Percentiles rank a stretch among this genome's conserved stretches.
Conservation (phyloP, 2,888 invertebrate genomes). For the Pteria penguin region DNA sequence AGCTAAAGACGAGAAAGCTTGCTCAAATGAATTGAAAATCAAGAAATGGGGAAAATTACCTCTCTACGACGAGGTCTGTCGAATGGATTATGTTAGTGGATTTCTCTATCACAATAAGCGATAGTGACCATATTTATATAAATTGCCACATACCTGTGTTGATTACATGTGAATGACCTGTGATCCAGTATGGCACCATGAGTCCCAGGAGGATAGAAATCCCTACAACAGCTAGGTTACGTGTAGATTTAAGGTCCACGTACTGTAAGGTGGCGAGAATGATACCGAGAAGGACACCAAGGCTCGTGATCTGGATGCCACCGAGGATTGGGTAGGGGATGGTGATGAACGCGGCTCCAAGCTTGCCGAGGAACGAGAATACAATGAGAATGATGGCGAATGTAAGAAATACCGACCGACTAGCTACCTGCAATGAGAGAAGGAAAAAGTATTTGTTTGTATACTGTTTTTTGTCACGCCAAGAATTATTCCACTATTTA, state of each 20-base stretch:
- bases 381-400: constrained; percentile 78
- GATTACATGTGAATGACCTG: constrained; percentile 41
- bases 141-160: constrained; percentile 50
- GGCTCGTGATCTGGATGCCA: constrained; percentile 67
- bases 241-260: constrained; percentile 89
- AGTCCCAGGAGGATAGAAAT: constrained; percentile 92
- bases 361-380: constrained; percentile 79
- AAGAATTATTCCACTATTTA: too few species aligned
- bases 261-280: constrained; percentile 67
- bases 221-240: constrained; percentile 91
- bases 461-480: too few species aligned
- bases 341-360: constrained; percentile 80
- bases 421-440: constrained; percentile 78
- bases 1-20: too few species aligned
- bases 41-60: too few species aligned
- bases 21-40: too few species aligned
- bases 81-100: not conserved
- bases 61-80: too few species aligned
- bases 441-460: too few species aligned
- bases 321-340: constrained; percentile 81
- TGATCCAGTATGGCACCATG: constrained; percentile 76
- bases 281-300: constrained; percentile 66
- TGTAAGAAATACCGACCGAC: constrained; percentile 77
- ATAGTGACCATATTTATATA: not conserved
- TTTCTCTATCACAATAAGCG: not conserved